phyloP scores from a whole-genome alignment of 2,113 vertebrate genomes.

The Mesitornis unicolor region DNA sequence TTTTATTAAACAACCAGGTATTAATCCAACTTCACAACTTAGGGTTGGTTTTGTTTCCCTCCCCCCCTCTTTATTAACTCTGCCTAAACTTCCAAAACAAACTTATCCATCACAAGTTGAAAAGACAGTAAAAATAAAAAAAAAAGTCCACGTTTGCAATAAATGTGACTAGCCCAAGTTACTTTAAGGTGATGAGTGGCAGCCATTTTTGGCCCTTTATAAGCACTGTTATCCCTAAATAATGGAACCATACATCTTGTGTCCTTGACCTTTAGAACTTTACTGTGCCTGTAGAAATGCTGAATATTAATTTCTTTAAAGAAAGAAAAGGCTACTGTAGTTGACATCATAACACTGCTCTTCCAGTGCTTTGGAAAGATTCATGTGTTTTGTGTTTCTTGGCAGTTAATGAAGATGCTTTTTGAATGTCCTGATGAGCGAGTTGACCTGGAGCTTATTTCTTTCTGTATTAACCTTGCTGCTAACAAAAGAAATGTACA shows the following conservation, averaged over 20 bases:
- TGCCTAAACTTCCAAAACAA: background rate
- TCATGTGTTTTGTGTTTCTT: slow-evolving; percentile 38
- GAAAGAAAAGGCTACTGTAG: background rate
- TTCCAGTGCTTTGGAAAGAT: background rate
- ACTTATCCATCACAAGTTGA: background rate
- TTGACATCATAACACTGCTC: background rate
- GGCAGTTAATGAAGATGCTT: slow-evolving; percentile 92
- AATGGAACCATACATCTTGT: background rate
- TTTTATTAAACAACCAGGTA: background rate
- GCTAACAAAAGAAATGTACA: slow-evolving; percentile 95
- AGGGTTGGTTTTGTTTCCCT: too few species aligned
- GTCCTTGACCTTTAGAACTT: background rate
- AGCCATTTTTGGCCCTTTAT: background rate
- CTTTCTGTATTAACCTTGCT: slow-evolving; percentile 95
- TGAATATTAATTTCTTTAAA: background rate
- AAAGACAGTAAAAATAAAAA: background rate
- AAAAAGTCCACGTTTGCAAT: background rate
- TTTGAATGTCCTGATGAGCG: slow-evolving; percentile 84
- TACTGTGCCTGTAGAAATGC: background rate
- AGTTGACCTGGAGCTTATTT: slow-evolving; percentile 90
- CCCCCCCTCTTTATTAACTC: background rate
- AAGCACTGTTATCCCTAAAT: background rate
- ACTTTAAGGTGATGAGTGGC: background rate
- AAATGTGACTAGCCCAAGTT: background rate
- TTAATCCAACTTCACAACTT: background rate